phyloP scores from a whole-genome alignment of 2,888 invertebrate genomes.

The Drosophila leonis region DNA sequence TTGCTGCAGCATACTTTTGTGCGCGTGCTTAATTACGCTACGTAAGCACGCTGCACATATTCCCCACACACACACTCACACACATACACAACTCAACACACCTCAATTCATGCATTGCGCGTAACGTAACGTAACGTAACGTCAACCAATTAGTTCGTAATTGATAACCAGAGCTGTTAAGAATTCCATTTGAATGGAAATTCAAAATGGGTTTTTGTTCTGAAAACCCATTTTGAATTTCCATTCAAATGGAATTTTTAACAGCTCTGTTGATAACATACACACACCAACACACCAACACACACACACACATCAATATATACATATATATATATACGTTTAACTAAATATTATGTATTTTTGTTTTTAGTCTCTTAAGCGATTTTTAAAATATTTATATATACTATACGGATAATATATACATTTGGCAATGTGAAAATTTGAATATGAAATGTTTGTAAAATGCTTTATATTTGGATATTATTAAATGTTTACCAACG shows the following conservation, averaged over 20 bases:
- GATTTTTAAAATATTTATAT: conserved; percentile 52
- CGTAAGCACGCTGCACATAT: conserved; percentile 7
- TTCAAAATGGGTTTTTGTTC: too few species aligned
- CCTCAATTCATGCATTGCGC: conserved; percentile 24
- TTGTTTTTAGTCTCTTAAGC: conserved; percentile 47
- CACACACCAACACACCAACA: conserved; percentile 5
- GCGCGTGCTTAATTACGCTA: conserved; percentile 22
- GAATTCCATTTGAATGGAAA: too few species aligned
- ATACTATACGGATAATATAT: conserved; percentile 45
- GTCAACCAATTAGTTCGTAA: conserved; percentile 27
- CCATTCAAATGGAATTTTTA: too few species aligned
- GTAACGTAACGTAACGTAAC: conserved; percentile 12
- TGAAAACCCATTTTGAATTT: too few species aligned
- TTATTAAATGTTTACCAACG: conserved; percentile 76
- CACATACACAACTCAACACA: conserved; percentile 19
- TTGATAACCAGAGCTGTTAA: too few species aligned
- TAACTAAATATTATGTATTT: conserved; percentile 20
- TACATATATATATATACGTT: conserved; percentile 7
- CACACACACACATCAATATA: neutral
- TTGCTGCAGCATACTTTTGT: conserved; percentile 39
- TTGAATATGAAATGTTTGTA: conserved; percentile 67
- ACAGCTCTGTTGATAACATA: too few species aligned
- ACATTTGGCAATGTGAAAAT: conserved; percentile 64
- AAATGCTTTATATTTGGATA: conserved; percentile 77
- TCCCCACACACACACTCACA: conserved; percentile 11